phyloP scores from a whole-genome alignment of 1,140 invertebrate species.

The Brachionus asplanchnoidis region DNA sequence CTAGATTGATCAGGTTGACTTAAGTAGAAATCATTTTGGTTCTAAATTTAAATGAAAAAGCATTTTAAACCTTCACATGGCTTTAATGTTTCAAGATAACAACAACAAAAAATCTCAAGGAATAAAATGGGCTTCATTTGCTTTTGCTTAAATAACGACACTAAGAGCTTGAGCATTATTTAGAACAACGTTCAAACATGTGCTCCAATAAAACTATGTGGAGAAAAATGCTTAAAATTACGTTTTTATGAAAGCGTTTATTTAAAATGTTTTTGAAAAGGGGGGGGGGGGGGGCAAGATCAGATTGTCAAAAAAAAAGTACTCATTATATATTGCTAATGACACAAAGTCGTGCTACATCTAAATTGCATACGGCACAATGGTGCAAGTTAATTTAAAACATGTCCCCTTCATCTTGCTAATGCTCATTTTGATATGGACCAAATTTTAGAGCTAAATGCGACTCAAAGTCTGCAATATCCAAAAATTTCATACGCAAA shows the following conservation, averaged over 20 bases:
- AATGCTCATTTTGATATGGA: not conserved
- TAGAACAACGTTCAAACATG: not conserved
- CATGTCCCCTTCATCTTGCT: too few species aligned
- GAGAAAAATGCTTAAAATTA: conserved; percentile 11
- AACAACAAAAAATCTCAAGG: not conserved
- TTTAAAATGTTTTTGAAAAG: not conserved
- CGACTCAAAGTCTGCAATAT: not conserved
- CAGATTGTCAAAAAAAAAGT: not conserved
- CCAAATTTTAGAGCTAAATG: not conserved
- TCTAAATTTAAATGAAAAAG: not conserved
- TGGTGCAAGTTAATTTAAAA: not conserved
- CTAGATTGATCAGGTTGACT: not conserved
- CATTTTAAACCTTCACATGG: not conserved
- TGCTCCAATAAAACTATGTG: not conserved
- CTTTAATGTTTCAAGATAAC: too few species aligned
- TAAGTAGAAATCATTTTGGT: conserved; percentile 21
- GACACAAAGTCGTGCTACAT: too few species aligned
- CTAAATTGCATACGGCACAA: not conserved
- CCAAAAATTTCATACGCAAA: not conserved
- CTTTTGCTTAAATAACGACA: not conserved
- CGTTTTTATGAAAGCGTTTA: conserved; percentile 25
- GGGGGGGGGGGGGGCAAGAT: not conserved
- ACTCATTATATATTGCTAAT: not conserved
- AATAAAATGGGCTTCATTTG: not conserved
- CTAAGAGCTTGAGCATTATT: not conserved